Conservation (phyloP, 2,797 vertebrate genomes). For the Babyrousa celebensis region DNA sequence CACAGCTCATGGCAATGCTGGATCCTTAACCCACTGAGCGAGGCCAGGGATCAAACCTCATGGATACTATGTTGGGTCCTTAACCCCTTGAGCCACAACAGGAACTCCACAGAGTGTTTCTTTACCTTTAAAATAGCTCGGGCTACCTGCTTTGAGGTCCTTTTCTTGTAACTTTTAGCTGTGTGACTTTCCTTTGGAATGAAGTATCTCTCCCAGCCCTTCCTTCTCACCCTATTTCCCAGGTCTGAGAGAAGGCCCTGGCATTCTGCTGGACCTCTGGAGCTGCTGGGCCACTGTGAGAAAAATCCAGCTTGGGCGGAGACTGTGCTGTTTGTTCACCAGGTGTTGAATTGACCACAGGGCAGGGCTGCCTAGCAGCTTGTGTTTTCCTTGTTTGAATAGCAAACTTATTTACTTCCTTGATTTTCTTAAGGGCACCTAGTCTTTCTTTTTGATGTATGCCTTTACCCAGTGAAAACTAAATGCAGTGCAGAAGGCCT, state of each 20-base stretch:
- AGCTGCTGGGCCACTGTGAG: slow-evolving; percentile 44
- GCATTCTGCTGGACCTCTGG: neutral
- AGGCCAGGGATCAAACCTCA: no score
- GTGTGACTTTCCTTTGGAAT: slow-evolving; percentile 53
- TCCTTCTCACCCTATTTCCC: slow-evolving; percentile 15
- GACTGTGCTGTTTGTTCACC: neutral
- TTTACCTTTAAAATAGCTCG: slow-evolving; percentile 65
- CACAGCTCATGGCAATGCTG: no score
- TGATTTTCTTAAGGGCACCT: slow-evolving; percentile 59
- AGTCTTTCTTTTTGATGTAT: slow-evolving; percentile 38
- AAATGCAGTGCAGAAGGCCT: slow-evolving; percentile 58
- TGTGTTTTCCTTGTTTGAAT: slow-evolving; percentile 22
- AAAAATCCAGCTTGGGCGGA: slow-evolving; percentile 41
- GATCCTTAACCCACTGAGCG: no score
- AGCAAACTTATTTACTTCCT: slow-evolving; percentile 62
- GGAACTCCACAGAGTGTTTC: neutral
- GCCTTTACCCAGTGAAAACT: slow-evolving; percentile 57
- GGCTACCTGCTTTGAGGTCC: neutral
- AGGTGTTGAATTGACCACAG: slow-evolving; percentile 42
- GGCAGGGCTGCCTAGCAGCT: neutral
- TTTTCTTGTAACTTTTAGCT: slow-evolving; percentile 42
- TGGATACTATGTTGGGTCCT: no score
- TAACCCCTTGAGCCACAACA: no score
- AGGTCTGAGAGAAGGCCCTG: neutral
- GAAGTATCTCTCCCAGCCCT: neutral